Evolutionary conservation across 2,113 vertebrate species (phyloP).

Genomic region (Corydoras maculifer): DNA sequence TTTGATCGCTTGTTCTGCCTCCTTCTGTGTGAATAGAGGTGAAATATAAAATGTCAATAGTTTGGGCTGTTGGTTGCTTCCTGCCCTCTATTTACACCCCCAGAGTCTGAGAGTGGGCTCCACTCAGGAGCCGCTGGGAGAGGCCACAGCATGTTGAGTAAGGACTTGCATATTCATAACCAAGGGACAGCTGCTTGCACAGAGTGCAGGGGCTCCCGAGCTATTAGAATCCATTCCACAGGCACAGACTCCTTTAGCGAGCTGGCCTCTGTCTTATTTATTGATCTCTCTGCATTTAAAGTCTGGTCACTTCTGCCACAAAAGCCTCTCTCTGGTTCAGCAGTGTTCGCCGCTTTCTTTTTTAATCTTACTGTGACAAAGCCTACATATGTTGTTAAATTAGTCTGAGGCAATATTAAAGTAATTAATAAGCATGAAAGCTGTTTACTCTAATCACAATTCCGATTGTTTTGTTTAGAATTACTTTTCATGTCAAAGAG

Average conservation of each 20-base stretch:
- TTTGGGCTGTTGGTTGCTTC: conserved; percentile 63
- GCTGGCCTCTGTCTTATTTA: conserved; percentile 55
- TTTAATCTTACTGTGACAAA: conserved; percentile 45
- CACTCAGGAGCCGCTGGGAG: conserved; percentile 59
- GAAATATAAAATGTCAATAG: conserved; percentile 64
- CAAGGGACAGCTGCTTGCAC: conserved; percentile 62
- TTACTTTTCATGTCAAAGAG: too few relatives aligned
- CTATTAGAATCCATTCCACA: conserved; percentile 67
- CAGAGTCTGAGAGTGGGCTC: conserved; percentile 64
- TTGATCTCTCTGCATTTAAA: conserved; percentile 86
- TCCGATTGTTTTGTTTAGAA: too few relatives aligned
- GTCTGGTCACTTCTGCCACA: conserved; percentile 73
- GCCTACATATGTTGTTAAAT: conserved; percentile 28
- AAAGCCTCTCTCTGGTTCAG: conserved; percentile 66
- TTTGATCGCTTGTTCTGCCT: conserved; percentile 34
- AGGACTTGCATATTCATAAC: conserved; percentile 69
- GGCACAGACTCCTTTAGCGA: conserved; percentile 56
- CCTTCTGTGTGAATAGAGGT: conserved; percentile 76
- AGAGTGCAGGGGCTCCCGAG: conserved; percentile 56
- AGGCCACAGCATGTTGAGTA: conserved; percentile 51
- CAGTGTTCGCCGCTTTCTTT: conserved; percentile 57
- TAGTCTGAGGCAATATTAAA: conserved; percentile 25
- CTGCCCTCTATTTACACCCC: conserved; percentile 69
- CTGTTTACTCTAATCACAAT: too few relatives aligned
- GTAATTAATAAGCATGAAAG: too few relatives aligned